Base-by-base conservation (phyloP, 2,797 vertebrate species). In the Novumbra hubbsi region DNA sequence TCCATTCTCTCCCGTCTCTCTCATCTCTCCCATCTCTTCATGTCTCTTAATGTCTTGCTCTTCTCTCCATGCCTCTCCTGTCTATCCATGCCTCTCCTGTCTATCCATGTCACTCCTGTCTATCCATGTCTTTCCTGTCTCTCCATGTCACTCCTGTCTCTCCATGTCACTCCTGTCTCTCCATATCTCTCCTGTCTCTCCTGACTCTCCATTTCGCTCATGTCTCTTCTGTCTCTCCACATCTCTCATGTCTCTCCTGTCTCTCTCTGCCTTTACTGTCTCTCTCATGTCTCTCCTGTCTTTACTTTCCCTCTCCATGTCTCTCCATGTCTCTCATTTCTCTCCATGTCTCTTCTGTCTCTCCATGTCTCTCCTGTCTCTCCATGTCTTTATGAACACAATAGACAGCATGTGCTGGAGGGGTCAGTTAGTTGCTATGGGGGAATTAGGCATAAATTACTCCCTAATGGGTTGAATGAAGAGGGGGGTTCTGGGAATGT, bases 391-490 rank as follows among this genome's bases (percentile, higher is more conserved):
- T 82, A 69, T 4, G 80, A 81, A 87, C 90, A 93, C 89, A 92
- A 93, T 92, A 88, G 89, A 88, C 83, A 89, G 86, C 90, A 91
- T 91, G 89, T 93, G 90, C 92, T 90, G 78, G 84, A 24, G 78
- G 87, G 86, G 90, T 90, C 88, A 87, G 88, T 87, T 87, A 89
- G 84, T 88, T 88, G 88, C 85, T 82, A 88, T 90, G 85, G 88
- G 87, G 90, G 90, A 93, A 92, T 92, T 93, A 91, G 82, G 88
- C 87, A 87, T 89, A 87, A 90, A 92, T 92, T 89, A 88, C 74
- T 84, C 78, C 79, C 85, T 92, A 93, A 93, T 93, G 93, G 88
- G 81, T 88, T 87, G 87, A 57, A 57, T 57, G 21, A 15, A 21
- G 52, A 57, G n/a, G 52, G 52, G 21, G 52, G 52, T 21, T 24